phyloP scores from a whole-genome alignment of 1,140 invertebrate species.

The Adelges cooleyi region DNA sequence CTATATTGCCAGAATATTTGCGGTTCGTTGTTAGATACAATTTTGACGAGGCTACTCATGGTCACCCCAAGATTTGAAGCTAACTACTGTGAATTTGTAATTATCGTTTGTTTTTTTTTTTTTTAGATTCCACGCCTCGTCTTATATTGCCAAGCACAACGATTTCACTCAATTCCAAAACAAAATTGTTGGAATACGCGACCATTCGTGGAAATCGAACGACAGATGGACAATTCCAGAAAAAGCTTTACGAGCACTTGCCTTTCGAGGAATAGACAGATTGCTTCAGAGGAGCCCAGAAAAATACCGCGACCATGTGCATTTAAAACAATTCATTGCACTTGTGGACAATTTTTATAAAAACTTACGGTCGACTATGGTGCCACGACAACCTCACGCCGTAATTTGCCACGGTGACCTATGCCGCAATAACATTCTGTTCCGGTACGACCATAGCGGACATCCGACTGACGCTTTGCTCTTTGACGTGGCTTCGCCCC shows the following conservation, averaged over 20 bases:
- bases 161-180: background rate
- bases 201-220: background rate
- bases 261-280: background rate
- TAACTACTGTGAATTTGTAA: no score
- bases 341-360: background rate
- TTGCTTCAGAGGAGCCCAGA: background rate
- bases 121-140: conserved; percentile 5
- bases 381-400: conserved; percentile 37
- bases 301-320: background rate
- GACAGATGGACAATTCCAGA: background rate
- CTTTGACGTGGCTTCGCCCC: conserved; percentile 38
- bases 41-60: no score
- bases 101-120: no score
- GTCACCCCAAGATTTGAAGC: no score
- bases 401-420: conserved; percentile 45
- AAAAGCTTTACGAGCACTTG: background rate
- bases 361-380: background rate
- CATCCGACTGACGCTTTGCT: conserved; percentile 35
- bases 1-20: no score
- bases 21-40: no score
- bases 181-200: background rate
- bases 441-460: conserved; percentile 36
- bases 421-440: conserved; percentile 47
- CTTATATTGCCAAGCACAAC: background rate
- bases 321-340: background rate